Evolutionary conservation across 92 coral and sea anemone species (phyloP), one percentile per base, ranked within the genome.

Genomic region (Montipora capitata): DNA sequence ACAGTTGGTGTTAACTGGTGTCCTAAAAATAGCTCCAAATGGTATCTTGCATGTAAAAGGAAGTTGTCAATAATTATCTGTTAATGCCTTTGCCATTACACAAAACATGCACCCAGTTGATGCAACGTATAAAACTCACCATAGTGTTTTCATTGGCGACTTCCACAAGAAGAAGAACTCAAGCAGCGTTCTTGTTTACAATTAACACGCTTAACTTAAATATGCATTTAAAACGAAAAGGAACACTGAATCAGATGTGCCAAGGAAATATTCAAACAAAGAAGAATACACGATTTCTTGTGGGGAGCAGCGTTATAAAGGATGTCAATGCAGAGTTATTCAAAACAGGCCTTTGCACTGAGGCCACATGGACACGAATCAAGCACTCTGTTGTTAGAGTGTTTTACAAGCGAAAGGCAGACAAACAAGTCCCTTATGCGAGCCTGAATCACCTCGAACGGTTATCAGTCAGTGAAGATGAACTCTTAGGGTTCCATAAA

Each of bases 191-290:
- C 52, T 45, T 45, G 52, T 9, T 9, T 9, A 48, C 10, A 64
- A 3, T 68, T 51, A 81, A 69, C 17, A 81, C 66, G 67, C 67
- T 68, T 27, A 27, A 27, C 2, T 64, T 51, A 52, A 69, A 77
- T 14, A 81, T 81, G 85, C 85, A 81, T 45, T 52, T 81, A 0
- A 81, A 48, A 39, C 70, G 68, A 81, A 81, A 81, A 69, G 52
- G 68, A n/a, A 40, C 68, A 11, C 65, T 9, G 11, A 51, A 14
- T 51, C 85, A 44, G 39, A 44, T 4, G 11, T 68, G 85, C 59
- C 40, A 40, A 71, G 67, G 52, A 10, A 40, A 15, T 8, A 20
- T 79, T 9, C 13, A 39, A 16, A 5, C 35, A 39, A 43, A 68
- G 67, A 72, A 39, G 77, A 68, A 39, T 52, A 45, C 20, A 17